Percentiles rank a stretch among this genome's conserved stretches.
phyloP scores from a whole-genome alignment of 2,113 vertebrate genomes.

The Pseudorhombus dupliciocellatus region DNA sequence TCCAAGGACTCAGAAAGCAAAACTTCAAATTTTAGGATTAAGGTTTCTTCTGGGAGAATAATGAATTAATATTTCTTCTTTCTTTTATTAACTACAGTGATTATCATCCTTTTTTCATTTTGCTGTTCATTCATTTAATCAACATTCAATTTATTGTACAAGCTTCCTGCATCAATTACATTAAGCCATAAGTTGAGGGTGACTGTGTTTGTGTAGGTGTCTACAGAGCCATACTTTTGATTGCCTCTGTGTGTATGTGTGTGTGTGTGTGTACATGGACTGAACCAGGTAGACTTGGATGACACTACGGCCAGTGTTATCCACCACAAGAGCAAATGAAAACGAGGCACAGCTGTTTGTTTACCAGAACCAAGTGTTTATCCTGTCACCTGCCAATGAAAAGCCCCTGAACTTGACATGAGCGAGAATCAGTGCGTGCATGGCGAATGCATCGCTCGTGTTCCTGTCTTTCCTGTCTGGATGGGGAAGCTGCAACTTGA shows the following conservation, averaged over 20 bases:
- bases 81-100: background rate
- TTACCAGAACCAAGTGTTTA: conserved; percentile 38
- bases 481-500: conserved; percentile 8
- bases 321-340: conserved; percentile 23
- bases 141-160: conserved; percentile 50
- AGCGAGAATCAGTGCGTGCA: conserved; percentile 21
- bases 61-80: background rate
- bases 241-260: background rate
- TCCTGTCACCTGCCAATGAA: conserved; percentile 22
- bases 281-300: conserved; percentile 21
- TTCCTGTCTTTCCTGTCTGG: conserved; percentile 18
- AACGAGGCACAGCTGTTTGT: conserved; percentile 31
- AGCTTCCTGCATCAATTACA: conserved; percentile 34
- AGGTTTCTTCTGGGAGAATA: background rate
- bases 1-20: background rate
- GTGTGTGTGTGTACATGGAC: background rate
- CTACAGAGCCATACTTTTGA: background rate
- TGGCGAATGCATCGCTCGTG: conserved; percentile 1
- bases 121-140: conserved; percentile 46
- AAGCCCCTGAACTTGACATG: conserved; percentile 28
- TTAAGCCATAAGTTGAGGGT: background rate
- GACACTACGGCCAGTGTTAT: conserved; percentile 22
- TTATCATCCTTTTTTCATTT: conserved; percentile 31
- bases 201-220: background rate
- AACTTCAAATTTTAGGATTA: background rate